Evolutionary conservation across 2,113 vertebrate genomes (phyloP).

Genomic region (Charina bottae): DNA sequence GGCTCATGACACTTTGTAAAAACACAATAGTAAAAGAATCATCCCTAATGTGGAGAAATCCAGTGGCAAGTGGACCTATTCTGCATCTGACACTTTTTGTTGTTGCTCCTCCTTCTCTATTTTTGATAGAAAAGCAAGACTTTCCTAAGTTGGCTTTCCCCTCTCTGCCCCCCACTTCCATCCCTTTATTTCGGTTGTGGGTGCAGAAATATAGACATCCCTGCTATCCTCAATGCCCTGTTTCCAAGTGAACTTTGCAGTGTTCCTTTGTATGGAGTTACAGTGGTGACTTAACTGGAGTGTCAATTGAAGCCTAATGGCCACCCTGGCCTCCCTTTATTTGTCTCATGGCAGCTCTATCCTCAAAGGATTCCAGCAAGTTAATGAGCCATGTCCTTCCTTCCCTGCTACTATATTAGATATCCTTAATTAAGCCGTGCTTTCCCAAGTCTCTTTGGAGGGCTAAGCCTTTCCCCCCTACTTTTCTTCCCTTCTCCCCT

Average conservation of each 20-base stretch:
- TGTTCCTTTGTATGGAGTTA: conserved; percentile 20
- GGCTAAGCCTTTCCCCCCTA: neutral
- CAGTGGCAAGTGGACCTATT: neutral
- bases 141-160: neutral
- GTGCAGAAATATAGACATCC: neutral
- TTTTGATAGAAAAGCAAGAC: neutral
- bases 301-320: conserved; percentile 34
- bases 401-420: conserved; percentile 73
- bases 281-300: conserved; percentile 29
- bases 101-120: neutral
- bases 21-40: neutral
- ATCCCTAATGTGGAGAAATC: neutral
- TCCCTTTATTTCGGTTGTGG: neutral
- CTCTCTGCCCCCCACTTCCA: neutral
- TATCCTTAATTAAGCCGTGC: conserved; percentile 74
- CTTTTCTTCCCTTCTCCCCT: neutral
- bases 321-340: conserved; percentile 54
- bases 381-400: conserved; percentile 72
- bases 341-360: conserved; percentile 60
- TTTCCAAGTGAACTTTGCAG: neutral
- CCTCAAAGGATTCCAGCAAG: conserved; percentile 71
- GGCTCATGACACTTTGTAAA: neutral
- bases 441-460: conserved; percentile 64
- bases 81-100: neutral
- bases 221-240: neutral